Evolutionary conservation across 2,888 invertebrate species (phyloP), one percentile per base, ranked within the genome.

Genomic region (Miltochrista miniata): DNA sequence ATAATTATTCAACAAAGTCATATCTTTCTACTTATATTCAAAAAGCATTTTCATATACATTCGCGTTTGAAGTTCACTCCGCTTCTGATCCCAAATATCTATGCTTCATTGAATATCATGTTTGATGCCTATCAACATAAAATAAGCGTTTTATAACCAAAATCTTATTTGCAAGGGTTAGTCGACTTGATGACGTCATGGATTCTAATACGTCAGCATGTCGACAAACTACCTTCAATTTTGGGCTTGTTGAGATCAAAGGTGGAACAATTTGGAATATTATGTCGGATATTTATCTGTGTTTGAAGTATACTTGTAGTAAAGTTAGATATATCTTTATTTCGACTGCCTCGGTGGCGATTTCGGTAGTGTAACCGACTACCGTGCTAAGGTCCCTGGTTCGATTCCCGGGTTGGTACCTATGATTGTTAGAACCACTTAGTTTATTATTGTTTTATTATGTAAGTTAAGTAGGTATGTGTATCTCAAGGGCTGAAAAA

Each of bases 111-210:
- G 59, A 61, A 15, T 48, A 30, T 48, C 41, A 43, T 48, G 31
- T 51, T 42, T 15, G 45, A 49, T 40, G 56, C 18, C n/a, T 45
- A 36, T 38, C 41, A 31, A 48, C 18, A 53, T 59, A 43, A 64
- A 53, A 31, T 18, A 38, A 34, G 18, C 40, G 40, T 56, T 64
- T 54, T 60, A 56, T 51, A 48, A 42, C 49, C 60, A 34, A 56
- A 45, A 49, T 56, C 53, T 59, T 51, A 37, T 45, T 62, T 59
- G 53, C 36, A 36, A 51, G 56, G 61, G 60, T 60, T 64, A 53
- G 48, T 31, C 10, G 29, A 42, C 35, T 12, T 48, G 9, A 30
- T 43, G 45, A 56, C 51, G 41, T 44, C 53, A 45, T 14, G 44
- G 5, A 31, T 49, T 54, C 7, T 24, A 18, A 44, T 24, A 35